These are phyloP conservation scores for Acanthornis magna DNA, from an alignment of 2,797 vertebrate genomes.

Conservation along the genomic window DNA sequence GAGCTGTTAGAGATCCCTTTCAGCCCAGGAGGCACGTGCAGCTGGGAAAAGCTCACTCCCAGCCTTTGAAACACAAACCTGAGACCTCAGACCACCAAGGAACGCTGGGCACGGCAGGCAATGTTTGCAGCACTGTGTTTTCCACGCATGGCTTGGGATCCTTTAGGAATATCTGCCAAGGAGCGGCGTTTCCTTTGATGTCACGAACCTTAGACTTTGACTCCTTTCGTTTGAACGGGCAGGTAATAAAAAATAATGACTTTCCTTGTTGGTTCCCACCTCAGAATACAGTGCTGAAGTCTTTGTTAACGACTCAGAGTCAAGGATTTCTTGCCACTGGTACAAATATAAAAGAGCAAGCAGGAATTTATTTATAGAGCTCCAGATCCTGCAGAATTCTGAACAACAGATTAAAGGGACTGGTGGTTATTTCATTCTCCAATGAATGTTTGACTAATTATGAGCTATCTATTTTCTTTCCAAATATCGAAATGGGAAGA, in stretches of 20 bases:
- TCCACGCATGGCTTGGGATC: conserved; percentile 22
- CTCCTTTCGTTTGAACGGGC: conserved; percentile 4
- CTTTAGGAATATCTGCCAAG: conserved; percentile 51
- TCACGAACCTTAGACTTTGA: conserved; percentile 21
- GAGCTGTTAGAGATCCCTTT: conserved; percentile 70
- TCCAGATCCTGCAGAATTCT: conserved; percentile 62
- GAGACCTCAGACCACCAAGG: conserved; percentile 68
- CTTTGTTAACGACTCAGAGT: background rate
- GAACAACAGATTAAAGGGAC: conserved; percentile 66
- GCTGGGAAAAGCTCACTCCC: conserved; percentile 70
- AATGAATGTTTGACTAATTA: conserved; percentile 51
- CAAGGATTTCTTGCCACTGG: background rate
- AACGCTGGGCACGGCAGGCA: conserved; percentile 53
- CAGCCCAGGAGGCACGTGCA: conserved; percentile 63
- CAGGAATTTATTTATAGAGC: conserved; percentile 57
- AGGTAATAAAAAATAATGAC: conserved; percentile 41
- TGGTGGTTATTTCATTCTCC: conserved; percentile 61
- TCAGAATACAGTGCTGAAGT: background rate
- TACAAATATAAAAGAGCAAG: conserved; percentile 3
- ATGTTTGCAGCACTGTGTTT: conserved; percentile 59
- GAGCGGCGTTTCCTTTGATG: conserved; percentile 47
- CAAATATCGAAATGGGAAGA: conserved; percentile 26
- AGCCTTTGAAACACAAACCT: conserved; percentile 76
- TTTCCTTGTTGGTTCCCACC: conserved; percentile 33
- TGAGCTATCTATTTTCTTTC: conserved; percentile 59